Evolutionary conservation across 2,797 vertebrate species (phyloP).

Genomic region (Sebastes hubbsi): DNA sequence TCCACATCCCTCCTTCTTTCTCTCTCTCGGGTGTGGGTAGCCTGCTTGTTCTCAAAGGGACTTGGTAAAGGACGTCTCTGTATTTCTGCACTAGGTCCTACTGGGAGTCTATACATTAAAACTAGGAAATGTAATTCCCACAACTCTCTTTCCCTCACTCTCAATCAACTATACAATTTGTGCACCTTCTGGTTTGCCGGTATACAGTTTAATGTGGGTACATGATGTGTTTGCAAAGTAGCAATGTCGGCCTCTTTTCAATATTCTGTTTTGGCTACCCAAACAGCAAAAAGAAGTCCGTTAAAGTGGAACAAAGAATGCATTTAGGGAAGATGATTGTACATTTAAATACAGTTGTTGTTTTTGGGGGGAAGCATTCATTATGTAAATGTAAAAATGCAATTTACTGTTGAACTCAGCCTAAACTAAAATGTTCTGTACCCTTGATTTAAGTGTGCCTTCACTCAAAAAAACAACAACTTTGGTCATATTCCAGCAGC

Average conservation of each 20-base stretch:
- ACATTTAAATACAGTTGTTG: background rate
- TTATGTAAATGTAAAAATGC: background rate
- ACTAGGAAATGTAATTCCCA: background rate
- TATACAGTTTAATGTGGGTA: background rate
- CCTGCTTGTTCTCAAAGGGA: conserved; percentile 31
- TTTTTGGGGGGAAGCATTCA: background rate
- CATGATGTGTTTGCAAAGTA: background rate
- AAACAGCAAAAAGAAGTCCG: background rate
- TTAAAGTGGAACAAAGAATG: background rate
- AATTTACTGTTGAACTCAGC: background rate
- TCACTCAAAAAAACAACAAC: too few species aligned
- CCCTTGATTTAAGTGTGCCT: background rate
- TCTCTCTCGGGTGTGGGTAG: background rate
- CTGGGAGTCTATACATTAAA: conserved; percentile 9
- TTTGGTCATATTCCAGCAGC: background rate
- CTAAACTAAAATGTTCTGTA: background rate
- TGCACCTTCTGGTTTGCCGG: background rate
- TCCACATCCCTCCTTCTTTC: background rate
- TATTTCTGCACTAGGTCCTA: background rate
- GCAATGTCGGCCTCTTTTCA: background rate
- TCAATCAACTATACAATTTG: background rate
- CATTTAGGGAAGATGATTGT: background rate
- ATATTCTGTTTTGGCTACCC: background rate
- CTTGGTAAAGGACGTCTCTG: background rate
- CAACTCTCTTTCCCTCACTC: background rate